phyloP scores from a whole-genome alignment of 2,888 invertebrate genomes.

The Trissolcus japonicus region DNA sequence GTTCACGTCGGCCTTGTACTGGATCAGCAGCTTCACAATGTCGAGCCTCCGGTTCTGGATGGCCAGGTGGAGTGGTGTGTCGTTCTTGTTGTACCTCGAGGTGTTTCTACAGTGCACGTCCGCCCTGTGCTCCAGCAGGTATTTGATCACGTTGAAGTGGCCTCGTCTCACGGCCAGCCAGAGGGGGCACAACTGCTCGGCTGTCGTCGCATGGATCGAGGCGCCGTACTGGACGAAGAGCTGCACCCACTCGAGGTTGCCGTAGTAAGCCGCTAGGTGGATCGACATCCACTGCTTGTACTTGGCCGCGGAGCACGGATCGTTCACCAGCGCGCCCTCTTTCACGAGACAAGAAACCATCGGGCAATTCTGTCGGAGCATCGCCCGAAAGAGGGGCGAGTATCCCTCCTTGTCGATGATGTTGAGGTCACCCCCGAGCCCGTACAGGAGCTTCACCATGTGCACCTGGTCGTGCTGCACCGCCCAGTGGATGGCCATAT shows the following conservation, averaged over 20 bases:
- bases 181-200: conserved; percentile 23
- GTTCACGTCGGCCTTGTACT: conserved; percentile 36
- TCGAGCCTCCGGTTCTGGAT: conserved; percentile 26
- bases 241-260: conserved; percentile 30
- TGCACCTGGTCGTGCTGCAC: conserved; percentile 15
- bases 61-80: conserved; percentile 43
- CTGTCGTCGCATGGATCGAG: conserved; percentile 28
- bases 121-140: conserved; percentile 28
- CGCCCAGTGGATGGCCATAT: conserved; percentile 35
- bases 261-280: conserved; percentile 33
- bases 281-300: conserved; percentile 40
- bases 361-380: conserved; percentile 9
- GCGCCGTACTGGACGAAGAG: conserved; percentile 33
- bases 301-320: conserved; percentile 1
- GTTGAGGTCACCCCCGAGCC: conserved; percentile 8
- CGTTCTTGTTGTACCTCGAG: conserved; percentile 9
- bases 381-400: conserved; percentile 33
- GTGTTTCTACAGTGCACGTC: conserved; percentile 47
- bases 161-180: conserved; percentile 48
- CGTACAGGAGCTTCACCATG: conserved; percentile 23
- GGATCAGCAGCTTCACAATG: conserved; percentile 30
- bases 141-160: conserved; percentile 19
- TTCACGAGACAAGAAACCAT: conserved; percentile 19
- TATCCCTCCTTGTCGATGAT: conserved; percentile 22
- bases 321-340: conserved; percentile 23